These are phyloP conservation scores for Montipora cactus DNA, from an alignment of 64 coral and sea anemone genomes.

Conservation along the genomic window DNA sequence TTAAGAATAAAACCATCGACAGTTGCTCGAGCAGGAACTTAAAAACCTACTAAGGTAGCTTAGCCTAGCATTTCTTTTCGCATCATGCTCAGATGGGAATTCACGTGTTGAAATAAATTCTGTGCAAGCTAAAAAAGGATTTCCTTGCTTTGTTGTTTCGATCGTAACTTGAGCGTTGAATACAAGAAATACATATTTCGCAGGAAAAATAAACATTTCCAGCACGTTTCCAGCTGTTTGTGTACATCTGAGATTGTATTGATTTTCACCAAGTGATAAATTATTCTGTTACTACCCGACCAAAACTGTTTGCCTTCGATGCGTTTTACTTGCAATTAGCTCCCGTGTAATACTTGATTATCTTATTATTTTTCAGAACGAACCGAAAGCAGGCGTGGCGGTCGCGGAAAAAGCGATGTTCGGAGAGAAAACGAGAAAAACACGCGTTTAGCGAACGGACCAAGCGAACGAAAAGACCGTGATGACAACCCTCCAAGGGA, in stretches of 20 bases:
- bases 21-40: neutral
- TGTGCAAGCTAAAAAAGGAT: neutral
- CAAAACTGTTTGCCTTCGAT: neutral
- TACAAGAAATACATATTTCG: neutral
- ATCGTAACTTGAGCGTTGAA: neutral
- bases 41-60: neutral
- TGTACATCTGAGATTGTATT: neutral
- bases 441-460: slow-evolving; percentile 60
- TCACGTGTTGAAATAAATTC: neutral
- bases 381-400: slow-evolving; percentile 39
- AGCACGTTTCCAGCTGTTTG: slow-evolving; percentile 7
- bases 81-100: neutral
- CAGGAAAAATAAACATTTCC: neutral
- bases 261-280: neutral
- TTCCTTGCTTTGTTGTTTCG: neutral
- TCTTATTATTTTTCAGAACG: neutral
- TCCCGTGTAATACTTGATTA: neutral
- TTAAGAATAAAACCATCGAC: neutral
- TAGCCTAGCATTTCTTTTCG: neutral
- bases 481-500: slow-evolving; percentile 48
- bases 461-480: slow-evolving; percentile 48
- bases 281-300: neutral
- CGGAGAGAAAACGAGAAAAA: slow-evolving; percentile 78
- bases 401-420: slow-evolving; percentile 54
- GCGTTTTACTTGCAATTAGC: neutral